Conservation (phyloP, 2,888 invertebrate genomes). For the Myopa testacea region DNA sequence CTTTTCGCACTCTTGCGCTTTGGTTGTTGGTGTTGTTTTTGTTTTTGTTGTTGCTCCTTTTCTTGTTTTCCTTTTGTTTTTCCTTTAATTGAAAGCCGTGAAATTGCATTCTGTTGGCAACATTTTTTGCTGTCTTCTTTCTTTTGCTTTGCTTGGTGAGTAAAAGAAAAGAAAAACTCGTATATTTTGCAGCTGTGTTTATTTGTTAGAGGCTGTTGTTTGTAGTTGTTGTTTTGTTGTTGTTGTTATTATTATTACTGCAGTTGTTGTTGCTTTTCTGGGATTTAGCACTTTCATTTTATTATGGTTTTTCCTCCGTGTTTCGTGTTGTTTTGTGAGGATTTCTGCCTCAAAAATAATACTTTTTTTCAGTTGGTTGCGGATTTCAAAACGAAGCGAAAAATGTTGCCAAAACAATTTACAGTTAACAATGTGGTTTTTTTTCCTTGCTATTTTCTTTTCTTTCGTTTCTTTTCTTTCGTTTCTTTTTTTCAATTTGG, state of each 20-base stretch:
- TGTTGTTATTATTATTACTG: background rate
- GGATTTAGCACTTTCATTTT: background rate
- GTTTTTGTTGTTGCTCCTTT: background rate
- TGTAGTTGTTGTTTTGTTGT: too few species aligned
- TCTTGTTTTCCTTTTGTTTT: background rate
- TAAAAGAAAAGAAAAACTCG: too few species aligned
- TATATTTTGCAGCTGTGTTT: too few species aligned
- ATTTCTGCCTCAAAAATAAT: too few species aligned
- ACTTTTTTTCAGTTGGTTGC: too few species aligned
- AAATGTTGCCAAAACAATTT: too few species aligned
- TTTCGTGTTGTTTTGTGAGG: too few species aligned
- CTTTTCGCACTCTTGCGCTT: slow-evolving; percentile 2
- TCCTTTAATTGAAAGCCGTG: slow-evolving; percentile 15
- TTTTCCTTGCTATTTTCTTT: background rate
- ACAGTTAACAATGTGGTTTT: too few species aligned
- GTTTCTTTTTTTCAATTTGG: background rate
- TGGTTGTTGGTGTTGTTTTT: background rate
- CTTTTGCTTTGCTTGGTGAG: background rate
- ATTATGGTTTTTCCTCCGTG: too few species aligned
- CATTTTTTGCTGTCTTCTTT: background rate
- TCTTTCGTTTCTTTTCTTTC: too few species aligned
- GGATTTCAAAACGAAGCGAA: too few species aligned
- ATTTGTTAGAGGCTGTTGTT: background rate
- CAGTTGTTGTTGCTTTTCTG: background rate
- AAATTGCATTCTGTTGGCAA: slow-evolving; percentile 19